Conservation (phyloP, 2,797 vertebrate genomes). For the Delichon dasypus region DNA sequence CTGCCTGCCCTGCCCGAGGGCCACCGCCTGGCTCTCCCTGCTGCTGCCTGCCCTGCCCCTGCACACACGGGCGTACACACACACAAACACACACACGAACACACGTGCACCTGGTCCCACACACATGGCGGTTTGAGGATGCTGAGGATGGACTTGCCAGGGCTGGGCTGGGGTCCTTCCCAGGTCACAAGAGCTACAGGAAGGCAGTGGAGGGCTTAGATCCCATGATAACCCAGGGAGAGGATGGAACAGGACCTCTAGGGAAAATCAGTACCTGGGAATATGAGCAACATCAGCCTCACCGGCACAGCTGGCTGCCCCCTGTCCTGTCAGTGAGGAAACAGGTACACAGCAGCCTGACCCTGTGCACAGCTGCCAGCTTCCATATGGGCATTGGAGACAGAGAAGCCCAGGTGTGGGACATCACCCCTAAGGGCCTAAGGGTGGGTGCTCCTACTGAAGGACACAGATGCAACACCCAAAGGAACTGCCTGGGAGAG, state of each 20-base stretch:
- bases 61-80: not conserved
- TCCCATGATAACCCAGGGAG: rapidly evolving
- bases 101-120: rapidly evolving
- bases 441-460: not conserved
- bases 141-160: not conserved
- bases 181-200: rapidly evolving
- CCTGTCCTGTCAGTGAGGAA: not conserved
- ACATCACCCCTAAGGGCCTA: rapidly evolving
- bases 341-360: not conserved
- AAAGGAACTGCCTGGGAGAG: not conserved
- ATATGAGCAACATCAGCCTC: not conserved
- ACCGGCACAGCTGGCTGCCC: rapidly evolving
- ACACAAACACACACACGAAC: too few relatives aligned
- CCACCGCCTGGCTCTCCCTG: not conserved
- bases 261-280: not conserved
- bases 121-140: rapidly evolving
- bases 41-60: not conserved
- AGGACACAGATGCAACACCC: not conserved
- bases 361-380: rapidly evolving
- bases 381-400: not conserved
- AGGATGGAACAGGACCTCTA: not conserved
- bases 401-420: rapidly evolving
- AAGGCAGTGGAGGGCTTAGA: not conserved
- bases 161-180: too few relatives aligned
- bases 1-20: not conserved